A percentile compares a stretch with the other conserved stretches of the same genome.
phyloP scores from a whole-genome alignment of 2,113 vertebrate species.

The Odocoileus hemionus region DNA sequence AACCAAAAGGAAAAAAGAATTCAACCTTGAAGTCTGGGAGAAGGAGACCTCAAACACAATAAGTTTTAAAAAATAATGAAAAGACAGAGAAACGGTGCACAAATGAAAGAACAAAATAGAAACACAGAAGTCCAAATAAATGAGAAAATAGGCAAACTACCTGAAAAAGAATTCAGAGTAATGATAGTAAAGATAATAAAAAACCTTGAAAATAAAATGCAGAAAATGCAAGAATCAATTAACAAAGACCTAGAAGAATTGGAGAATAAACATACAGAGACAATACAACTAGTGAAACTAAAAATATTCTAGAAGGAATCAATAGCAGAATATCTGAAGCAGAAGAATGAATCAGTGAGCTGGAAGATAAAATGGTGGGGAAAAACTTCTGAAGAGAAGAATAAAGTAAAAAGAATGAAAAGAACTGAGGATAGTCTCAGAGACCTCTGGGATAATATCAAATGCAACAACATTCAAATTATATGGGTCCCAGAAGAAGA shows the following conservation, averaged over 20 bases:
- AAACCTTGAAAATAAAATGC: background rate
- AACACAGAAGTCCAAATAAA: background rate
- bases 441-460: background rate
- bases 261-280: background rate
- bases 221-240: background rate
- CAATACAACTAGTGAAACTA: background rate
- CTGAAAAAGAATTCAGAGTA: background rate
- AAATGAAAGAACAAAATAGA: background rate
- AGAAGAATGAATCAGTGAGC: background rate
- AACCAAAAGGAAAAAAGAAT: background rate
- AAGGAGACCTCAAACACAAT: background rate
- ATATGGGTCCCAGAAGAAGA: background rate
- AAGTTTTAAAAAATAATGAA: background rate
- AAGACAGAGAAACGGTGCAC: background rate
- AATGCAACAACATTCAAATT: background rate
- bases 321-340: background rate
- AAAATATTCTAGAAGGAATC: background rate
- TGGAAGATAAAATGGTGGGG: background rate
- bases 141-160: background rate
- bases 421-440: background rate
- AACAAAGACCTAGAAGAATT: background rate
- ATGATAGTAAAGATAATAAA: background rate
- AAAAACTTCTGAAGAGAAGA: background rate
- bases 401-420: background rate
- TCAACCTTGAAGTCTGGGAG: background rate